These are phyloP conservation scores for Coelinius sp. DNA, from an alignment of 2,888 invertebrate species.

Conservation along the genomic window DNA sequence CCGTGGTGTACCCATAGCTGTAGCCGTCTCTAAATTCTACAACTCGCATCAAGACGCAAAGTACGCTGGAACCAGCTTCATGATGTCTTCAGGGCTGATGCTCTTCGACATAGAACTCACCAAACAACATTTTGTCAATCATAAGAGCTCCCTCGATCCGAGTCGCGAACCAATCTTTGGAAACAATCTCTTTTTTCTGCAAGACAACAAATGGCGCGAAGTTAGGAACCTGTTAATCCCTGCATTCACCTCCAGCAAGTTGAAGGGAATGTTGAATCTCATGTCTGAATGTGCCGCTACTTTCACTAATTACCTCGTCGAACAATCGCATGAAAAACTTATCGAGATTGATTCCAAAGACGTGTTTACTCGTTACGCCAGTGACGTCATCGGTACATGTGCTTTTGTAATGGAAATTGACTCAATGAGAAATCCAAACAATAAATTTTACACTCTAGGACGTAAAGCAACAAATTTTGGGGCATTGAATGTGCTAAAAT, in stretches of 20 bases:
- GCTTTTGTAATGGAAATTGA: slow-evolving; percentile 53
- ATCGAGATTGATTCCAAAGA: slow-evolving; percentile 54
- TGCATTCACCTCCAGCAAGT: slow-evolving; percentile 46
- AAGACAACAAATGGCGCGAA: slow-evolving; percentile 40
- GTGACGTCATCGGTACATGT: slow-evolving; percentile 54
- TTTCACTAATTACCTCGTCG: slow-evolving; percentile 35
- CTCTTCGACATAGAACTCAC: slow-evolving; percentile 60
- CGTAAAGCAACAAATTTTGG: slow-evolving; percentile 45
- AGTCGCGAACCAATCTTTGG: slow-evolving; percentile 41
- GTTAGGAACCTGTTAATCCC: slow-evolving; percentile 39
- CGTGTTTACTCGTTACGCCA: slow-evolving; percentile 51
- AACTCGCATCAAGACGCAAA: slow-evolving; percentile 44
- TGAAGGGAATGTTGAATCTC: slow-evolving; percentile 45
- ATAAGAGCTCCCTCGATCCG: slow-evolving; percentile 33
- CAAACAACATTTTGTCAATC: slow-evolving; percentile 50
- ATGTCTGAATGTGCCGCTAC: slow-evolving; percentile 41
- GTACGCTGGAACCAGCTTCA: slow-evolving; percentile 34
- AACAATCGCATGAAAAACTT: slow-evolving; percentile 35
- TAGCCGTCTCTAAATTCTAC: slow-evolving; percentile 41
- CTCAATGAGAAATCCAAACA: slow-evolving; percentile 51
- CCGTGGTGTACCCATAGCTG: slow-evolving; percentile 19
- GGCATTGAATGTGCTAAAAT: slow-evolving; percentile 26
- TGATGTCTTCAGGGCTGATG: slow-evolving; percentile 50
- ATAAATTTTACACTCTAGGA: slow-evolving; percentile 46
- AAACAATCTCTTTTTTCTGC: slow-evolving; percentile 37